phyloP scores from a whole-genome alignment of 2,888 invertebrate species.

The Eurois occulta region DNA sequence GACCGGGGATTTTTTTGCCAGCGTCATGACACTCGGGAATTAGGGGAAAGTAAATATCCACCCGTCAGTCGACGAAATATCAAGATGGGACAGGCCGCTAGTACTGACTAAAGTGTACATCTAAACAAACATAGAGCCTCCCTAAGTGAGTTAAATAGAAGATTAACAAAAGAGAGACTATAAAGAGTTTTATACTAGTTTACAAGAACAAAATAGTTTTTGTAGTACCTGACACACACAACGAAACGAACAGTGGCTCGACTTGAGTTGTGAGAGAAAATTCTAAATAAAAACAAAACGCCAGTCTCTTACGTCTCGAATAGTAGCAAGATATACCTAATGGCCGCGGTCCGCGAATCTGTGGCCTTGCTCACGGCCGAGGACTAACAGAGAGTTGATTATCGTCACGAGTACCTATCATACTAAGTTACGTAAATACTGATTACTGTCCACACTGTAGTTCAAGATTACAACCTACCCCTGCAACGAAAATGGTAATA shows the following conservation, averaged over 20 bases:
- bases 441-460: not conserved
- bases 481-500: too few species aligned
- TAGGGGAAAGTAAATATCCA: too few species aligned
- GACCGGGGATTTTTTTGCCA: too few species aligned
- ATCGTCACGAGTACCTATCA: slow-evolving; percentile 17
- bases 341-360: slow-evolving; percentile 35
- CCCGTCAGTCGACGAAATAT: too few species aligned
- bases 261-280: not conserved
- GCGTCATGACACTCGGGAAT: too few species aligned
- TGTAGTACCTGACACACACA: not conserved
- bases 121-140: not conserved
- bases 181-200: not conserved
- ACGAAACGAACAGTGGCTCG: not conserved
- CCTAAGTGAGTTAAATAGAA: not conserved
- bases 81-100: too few species aligned
- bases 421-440: slow-evolving; percentile 5
- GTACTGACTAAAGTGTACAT: not conserved
- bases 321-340: slow-evolving; percentile 14
- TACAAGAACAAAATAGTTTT: not conserved
- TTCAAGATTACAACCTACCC: not conserved
- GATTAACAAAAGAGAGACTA: not conserved
- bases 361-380: slow-evolving; percentile 62
- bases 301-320: not conserved
- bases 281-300: slow-evolving; percentile 17
- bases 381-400: slow-evolving; percentile 28